A percentile compares a stretch with the other conserved stretches of the same genome.
Evolutionary conservation across 2,113 vertebrate species (phyloP).

Genomic region (Hippolais icterina): DNA sequence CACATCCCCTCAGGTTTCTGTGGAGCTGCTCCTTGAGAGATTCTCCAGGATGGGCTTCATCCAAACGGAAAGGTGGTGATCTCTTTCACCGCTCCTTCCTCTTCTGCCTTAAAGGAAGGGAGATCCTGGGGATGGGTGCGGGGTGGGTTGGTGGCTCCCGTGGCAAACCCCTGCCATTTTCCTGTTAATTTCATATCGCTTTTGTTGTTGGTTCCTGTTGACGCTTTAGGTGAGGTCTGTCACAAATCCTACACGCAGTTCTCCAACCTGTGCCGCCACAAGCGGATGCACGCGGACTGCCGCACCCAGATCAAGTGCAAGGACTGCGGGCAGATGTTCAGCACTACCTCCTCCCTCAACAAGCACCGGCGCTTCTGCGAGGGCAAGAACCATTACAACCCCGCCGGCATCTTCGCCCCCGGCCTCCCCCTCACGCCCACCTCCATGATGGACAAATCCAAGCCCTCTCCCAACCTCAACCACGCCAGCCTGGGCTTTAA

Average conservation of each 20-base stretch:
- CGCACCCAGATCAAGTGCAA: constrained; percentile 99
- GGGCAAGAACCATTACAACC: constrained; percentile 97
- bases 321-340: constrained; percentile 99
- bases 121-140: fast-evolving
- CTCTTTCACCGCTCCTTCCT: too few species aligned
- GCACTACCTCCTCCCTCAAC: constrained; percentile 99
- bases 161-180: fast-evolving
- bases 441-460: constrained; percentile 91
- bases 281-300: constrained; percentile 99
- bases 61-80: fast-evolving
- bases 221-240: constrained; percentile 95
- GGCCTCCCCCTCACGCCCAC: constrained; percentile 91
- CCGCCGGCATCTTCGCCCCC: constrained; percentile 84
- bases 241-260: constrained; percentile 99
- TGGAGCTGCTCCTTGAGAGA: not conserved
- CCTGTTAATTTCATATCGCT: constrained; percentile 64
- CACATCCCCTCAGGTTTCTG: not conserved
- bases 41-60: not conserved
- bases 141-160: fast-evolving
- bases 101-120: fast-evolving
- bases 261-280: constrained; percentile 99
- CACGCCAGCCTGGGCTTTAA: constrained; percentile 87
- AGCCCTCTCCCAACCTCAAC: constrained; percentile 85
- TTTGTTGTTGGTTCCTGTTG: constrained; percentile 69
- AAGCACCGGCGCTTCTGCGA: constrained; percentile 99